Evolutionary conservation across 2,113 vertebrate genomes (phyloP).

Genomic region (Zingel zingel): DNA sequence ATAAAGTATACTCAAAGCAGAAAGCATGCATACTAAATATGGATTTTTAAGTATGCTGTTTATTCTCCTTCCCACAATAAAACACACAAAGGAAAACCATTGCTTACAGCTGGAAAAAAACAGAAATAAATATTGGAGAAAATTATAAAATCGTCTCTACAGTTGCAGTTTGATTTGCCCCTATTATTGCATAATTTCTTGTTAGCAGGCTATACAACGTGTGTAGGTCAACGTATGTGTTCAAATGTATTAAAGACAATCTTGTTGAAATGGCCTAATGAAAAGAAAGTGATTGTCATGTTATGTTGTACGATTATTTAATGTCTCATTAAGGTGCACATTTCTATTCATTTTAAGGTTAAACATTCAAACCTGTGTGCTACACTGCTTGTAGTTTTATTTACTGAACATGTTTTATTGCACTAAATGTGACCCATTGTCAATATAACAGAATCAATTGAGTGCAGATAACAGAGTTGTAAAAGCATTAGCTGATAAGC

Average conservation of each 20-base stretch:
- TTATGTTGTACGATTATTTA: background rate
- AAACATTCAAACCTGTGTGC: background rate
- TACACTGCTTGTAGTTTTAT: background rate
- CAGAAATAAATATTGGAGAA: too few relatives aligned
- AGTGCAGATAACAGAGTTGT: conserved; percentile 34
- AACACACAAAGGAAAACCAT: background rate
- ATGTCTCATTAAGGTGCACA: background rate
- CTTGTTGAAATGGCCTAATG: too few relatives aligned
- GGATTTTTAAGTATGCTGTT: background rate
- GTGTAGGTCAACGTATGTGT: background rate
- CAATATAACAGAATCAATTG: conserved; percentile 7
- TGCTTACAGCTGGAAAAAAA: background rate
- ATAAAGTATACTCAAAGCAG: background rate
- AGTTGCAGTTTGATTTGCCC: background rate
- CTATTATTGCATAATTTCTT: background rate
- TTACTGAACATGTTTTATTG: background rate
- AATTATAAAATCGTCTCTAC: background rate
- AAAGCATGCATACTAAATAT: too few relatives aligned
- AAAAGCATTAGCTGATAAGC: conserved; percentile 42
- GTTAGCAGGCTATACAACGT: background rate
- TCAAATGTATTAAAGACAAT: too few relatives aligned
- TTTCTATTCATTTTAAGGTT: background rate
- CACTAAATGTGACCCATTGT: background rate
- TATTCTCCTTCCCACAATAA: background rate
- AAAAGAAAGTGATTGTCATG: background rate